Conservation (phyloP, 2,888 invertebrate genomes). For the Melinaea marsaeus region DNA sequence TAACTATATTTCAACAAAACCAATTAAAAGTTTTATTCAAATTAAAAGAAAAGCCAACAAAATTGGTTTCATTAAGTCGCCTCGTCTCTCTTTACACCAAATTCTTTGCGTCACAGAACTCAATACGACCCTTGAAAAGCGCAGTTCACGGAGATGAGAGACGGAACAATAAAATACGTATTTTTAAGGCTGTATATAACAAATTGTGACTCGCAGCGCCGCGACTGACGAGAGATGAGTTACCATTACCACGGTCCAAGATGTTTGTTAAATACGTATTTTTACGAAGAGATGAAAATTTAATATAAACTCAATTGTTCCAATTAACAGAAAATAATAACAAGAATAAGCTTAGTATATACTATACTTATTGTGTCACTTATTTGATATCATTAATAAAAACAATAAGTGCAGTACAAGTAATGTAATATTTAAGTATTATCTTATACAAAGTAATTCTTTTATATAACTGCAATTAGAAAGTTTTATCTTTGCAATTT, state of each 20-base stretch:
- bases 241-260: not conserved
- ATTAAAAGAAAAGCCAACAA: no score
- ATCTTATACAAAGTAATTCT: no score
- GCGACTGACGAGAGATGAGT: conserved; percentile 57
- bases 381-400: no score
- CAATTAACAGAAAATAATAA: no score
- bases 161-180: conserved; percentile 72
- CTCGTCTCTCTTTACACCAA: not conserved
- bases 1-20: no score
- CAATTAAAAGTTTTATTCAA: no score
- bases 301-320: not conserved
- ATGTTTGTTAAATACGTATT: not conserved
- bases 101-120: conserved; percentile 39
- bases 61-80: not conserved
- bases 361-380: no score
- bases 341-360: no score
- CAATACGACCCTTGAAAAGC: conserved; percentile 46
- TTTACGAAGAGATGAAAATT: not conserved
- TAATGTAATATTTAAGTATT: no score
- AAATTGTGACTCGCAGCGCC: conserved; percentile 66
- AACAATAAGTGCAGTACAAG: no score
- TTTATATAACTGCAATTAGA: no score
- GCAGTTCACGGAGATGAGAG: conserved; percentile 64
- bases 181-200: conserved; percentile 72
- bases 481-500: no score